Evolutionary conservation across 2,797 vertebrate species (phyloP).

Genomic region (Chelidonichthys spinosus): DNA sequence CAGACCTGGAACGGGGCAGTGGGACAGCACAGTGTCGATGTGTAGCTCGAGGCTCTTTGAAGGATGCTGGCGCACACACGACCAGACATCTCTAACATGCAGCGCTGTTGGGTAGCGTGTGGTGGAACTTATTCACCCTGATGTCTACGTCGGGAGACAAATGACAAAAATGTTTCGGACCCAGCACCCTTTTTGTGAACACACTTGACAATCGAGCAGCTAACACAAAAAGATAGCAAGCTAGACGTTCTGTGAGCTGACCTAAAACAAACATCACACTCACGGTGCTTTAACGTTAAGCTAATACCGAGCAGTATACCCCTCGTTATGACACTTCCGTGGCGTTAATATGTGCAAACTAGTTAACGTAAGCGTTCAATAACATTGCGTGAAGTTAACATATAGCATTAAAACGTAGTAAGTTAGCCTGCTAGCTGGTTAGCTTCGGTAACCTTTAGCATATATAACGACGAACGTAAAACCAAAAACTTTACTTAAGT

Average conservation of each 20-base stretch:
- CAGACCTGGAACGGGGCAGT: slow-evolving; percentile 69
- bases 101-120: background rate
- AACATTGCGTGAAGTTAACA: background rate
- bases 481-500: background rate
- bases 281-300: background rate
- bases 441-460: slow-evolving; percentile 1
- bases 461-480: background rate
- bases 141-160: background rate
- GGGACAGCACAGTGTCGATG: slow-evolving; percentile 52
- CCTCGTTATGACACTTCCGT: rapidly evolving
- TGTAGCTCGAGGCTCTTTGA: slow-evolving; percentile 77
- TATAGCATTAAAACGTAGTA: background rate
- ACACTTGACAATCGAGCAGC: background rate
- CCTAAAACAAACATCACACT: background rate
- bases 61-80: slow-evolving; percentile 86
- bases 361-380: background rate
- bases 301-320: background rate
- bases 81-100: slow-evolving; percentile 85
- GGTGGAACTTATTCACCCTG: background rate
- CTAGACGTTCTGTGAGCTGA: background rate
- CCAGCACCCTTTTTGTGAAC: background rate
- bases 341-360: too few relatives aligned
- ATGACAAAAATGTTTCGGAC: rapidly evolving
- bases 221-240: background rate
- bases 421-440: slow-evolving; percentile 33